Evolutionary conservation across 2,888 invertebrate genomes (phyloP).

Genomic region (Drosophila vallismaia): DNA sequence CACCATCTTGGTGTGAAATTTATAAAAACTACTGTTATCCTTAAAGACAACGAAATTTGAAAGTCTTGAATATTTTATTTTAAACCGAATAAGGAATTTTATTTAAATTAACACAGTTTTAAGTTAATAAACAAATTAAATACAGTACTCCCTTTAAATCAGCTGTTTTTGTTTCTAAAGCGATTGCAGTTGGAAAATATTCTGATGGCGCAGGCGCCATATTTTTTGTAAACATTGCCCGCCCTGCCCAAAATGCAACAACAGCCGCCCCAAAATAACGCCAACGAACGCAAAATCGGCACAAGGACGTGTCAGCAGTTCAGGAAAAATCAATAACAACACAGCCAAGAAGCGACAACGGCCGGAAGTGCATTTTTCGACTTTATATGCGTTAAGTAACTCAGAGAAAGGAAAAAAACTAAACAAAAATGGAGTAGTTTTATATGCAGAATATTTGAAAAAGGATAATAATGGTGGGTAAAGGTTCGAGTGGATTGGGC

Average conservation of each 20-base stretch:
- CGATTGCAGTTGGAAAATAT: slow-evolving; percentile 50
- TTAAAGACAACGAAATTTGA: not conserved
- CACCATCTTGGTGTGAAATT: too few species aligned
- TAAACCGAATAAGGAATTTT: too few species aligned
- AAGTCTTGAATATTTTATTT: too few species aligned
- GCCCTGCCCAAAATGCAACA: slow-evolving; percentile 53
- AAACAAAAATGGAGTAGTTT: slow-evolving; percentile 40
- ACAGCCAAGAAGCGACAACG: slow-evolving; percentile 48
- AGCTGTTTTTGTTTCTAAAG: slow-evolving; percentile 21
- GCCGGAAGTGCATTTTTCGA: slow-evolving; percentile 69
- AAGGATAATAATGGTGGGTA: slow-evolving; percentile 76
- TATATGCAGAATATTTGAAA: not conserved
- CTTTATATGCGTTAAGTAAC: slow-evolving; percentile 36
- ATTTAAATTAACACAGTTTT: too few species aligned
- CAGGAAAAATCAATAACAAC: slow-evolving; percentile 81
- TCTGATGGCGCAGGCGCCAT: slow-evolving; percentile 55
- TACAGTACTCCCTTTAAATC: not conserved
- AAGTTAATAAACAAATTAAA: too few species aligned
- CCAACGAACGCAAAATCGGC: slow-evolving; percentile 73
- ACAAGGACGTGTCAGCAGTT: slow-evolving; percentile 76
- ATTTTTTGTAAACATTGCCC: slow-evolving; percentile 60
- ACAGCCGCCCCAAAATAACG: slow-evolving; percentile 46
- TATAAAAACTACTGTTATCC: slow-evolving; percentile 3
- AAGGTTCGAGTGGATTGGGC: slow-evolving; percentile 57
- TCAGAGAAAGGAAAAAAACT: slow-evolving; percentile 18